A percentile compares a stretch with the other conserved stretches of the same genome.
Evolutionary conservation across 2,888 invertebrate genomes (phyloP).

Genomic region (Melolontha melolontha): DNA sequence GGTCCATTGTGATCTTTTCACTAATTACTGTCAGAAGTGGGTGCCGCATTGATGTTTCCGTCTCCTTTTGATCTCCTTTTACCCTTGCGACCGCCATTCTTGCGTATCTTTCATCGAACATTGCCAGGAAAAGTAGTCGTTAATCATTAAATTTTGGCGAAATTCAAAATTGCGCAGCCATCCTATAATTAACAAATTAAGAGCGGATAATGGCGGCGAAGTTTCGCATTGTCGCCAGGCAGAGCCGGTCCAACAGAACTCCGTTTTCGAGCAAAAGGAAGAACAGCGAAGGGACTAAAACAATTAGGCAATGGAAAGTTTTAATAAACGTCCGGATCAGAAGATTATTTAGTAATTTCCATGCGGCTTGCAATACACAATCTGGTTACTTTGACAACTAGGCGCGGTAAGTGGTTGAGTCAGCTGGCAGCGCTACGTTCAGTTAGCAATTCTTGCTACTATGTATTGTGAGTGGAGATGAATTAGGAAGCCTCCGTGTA

Average conservation of each 20-base stretch:
- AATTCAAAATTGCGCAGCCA: conserved; percentile 31
- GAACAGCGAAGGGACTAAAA: conserved; percentile 10
- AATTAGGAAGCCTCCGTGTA: no score
- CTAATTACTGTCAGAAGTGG: conserved; percentile 36
- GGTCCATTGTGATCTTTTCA: conserved; percentile 27
- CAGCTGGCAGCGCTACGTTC: no score
- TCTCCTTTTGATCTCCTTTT: conserved; percentile 22
- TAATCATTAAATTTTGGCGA: conserved; percentile 40
- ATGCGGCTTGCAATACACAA: not conserved
- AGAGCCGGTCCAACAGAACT: conserved; percentile 8
- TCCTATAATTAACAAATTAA: conserved; percentile 39
- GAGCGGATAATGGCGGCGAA: conserved; percentile 32
- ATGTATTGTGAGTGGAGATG: no score
- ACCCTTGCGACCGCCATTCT: conserved; percentile 1
- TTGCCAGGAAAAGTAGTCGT: conserved; percentile 33
- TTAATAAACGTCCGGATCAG: conserved; percentile 28
- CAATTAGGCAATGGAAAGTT: conserved; percentile 39
- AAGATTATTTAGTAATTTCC: conserved; percentile 11
- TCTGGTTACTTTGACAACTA: not conserved
- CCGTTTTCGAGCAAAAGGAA: not conserved
- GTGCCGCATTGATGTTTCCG: conserved; percentile 28
- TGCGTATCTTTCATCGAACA: conserved; percentile 17
- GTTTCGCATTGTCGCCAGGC: conserved; percentile 23
- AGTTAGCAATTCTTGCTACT: no score
- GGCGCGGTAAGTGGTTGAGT: not conserved